phyloP scores from a whole-genome alignment of 2,797 vertebrate species.

The Falco novaeseelandiae region DNA sequence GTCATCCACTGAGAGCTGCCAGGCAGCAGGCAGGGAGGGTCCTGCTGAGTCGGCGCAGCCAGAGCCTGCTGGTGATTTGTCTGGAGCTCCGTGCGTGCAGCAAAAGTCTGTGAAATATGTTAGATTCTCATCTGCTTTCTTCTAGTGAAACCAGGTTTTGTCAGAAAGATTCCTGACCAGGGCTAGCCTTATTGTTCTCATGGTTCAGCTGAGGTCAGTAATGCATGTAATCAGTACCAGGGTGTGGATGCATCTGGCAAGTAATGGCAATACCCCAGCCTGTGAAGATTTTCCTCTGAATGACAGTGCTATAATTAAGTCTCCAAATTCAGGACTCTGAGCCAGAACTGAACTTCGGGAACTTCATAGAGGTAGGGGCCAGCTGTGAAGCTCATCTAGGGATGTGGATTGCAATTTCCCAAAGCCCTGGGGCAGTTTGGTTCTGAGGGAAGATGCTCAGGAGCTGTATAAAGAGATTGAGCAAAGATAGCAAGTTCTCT shows the following conservation, averaged over 20 bases:
- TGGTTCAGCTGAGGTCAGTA: conserved; percentile 70
- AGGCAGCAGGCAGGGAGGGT: neutral
- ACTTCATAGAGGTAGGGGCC: conserved; percentile 41
- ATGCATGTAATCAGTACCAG: conserved; percentile 61
- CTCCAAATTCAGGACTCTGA: conserved; percentile 53
- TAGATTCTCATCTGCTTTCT: neutral
- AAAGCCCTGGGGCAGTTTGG: neutral
- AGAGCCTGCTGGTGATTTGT: neutral
- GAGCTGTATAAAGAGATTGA: conserved; percentile 55
- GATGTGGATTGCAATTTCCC: conserved; percentile 52
- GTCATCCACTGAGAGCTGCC: neutral
- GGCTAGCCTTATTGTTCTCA: conserved; percentile 46
- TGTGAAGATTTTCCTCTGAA: conserved; percentile 59
- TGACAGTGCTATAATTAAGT: conserved; percentile 69
- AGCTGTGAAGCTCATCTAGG: conserved; percentile 55
- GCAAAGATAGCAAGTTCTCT: conserved; percentile 39
- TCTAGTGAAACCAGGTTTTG: conserved; percentile 32
- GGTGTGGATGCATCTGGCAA: conserved; percentile 66
- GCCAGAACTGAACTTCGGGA: conserved; percentile 53
- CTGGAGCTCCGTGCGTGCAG: neutral
- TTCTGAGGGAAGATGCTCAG: conserved; percentile 40
- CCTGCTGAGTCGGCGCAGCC: neutral
- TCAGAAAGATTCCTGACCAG: conserved; percentile 56
- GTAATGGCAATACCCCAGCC: conserved; percentile 59
- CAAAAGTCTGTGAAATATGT: neutral